Base-by-base conservation (phyloP, 35 echinoderm and acorn worm genomes). In the Heliocidaris tuberculata region DNA sequence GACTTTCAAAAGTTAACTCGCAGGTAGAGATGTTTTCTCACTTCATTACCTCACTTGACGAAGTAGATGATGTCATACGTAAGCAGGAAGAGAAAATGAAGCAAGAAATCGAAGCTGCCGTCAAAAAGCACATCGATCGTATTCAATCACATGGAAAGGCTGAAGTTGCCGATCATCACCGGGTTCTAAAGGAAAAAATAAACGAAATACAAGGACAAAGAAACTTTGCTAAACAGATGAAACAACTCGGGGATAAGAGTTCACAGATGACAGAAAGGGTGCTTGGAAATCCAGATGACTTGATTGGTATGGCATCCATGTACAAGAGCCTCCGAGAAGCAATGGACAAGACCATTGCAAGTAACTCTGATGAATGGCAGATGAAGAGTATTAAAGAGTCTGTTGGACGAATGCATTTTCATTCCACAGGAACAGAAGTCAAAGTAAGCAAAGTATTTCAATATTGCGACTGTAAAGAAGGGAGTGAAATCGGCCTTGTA, bases 291-390 rank as follows among this genome's bases (percentile, higher is more conserved):
- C 12, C 24, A 89, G 24, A 32, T 0, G 86, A 89, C 31, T 35
- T 89, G 13, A 15, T 89, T 15, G 86, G 86, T 15, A 89, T 89
- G 12, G 86, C 86, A 15, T 89, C 86, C 21, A 89, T 89, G 86
- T 89, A 30, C 86, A 89, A 89, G 86, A 89, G 24, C 31, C 32
- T 89, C 0, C 86, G 24, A 27, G 86, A 89, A 32, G 86, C 86
- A 24, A 89, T 89, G 21, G 86, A 89, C 86, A 27, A 30, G 86
- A 30, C 86, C 13, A 27, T 89, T 13, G 86, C 86, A 15, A 30
- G 6, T 15, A 35, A 89, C 24, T 6, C 86, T 2, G 86, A 89
- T 30, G 86, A 89, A 32, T 15, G 13, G 24, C 15, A 13, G 31
- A 0, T 89, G 86, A 89, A 89, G 0, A 32, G 31, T 89, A 89